Evolutionary conservation across 2,113 vertebrate species (phyloP), one percentile per base, ranked within the genome.

Genomic region (Echinops telfairi): DNA sequence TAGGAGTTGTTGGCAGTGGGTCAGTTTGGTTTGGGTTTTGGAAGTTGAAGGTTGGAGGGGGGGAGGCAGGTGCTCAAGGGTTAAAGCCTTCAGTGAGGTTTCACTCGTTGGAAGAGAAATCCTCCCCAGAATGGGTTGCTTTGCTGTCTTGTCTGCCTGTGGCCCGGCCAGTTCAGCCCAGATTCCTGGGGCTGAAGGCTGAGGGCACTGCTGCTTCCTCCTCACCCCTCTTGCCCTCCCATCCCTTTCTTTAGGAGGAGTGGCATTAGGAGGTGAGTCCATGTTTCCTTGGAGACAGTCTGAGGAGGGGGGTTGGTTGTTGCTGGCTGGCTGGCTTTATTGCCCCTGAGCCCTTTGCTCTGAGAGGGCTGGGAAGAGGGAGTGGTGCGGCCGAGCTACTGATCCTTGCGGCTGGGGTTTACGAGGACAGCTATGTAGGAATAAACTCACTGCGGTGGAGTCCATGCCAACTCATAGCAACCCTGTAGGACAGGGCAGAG

Each of bases 331-430:
- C 57, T 77, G 20, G 57, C 27, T 96, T 96, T 95, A 94, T 94
- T 36, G 81, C 76, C 43, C 0, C 70, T 77, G 79, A 84, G 95
- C 77, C 96, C 95, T 97, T 96, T 96, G 93, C 90, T 94, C 95
- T 96, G 88, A 70, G 62, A 8, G 43, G 84, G 17, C 31, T 36
- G 87, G 87, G 79, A 36, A 62, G 53, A 89, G 83, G 95, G 95
- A 94, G 83, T 89, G 76, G 78, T 53, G 60, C 43, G 90, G 47
- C 29, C 19, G 91, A 38, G 53, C 85, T 15, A 58, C 66, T 91
- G 85, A 82, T 87, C 86, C 53, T 76, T 10, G 58, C n/a, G 19
- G 23, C 58, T 70, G 68, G 62, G 47, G 40, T 68, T 64, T 85
- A n/a, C 58, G 68, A 79, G 29, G 29, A 47, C 60, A n/a, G 91